phyloP scores from a whole-genome alignment of 2,797 vertebrate genomes.

The Botia kubotai region DNA sequence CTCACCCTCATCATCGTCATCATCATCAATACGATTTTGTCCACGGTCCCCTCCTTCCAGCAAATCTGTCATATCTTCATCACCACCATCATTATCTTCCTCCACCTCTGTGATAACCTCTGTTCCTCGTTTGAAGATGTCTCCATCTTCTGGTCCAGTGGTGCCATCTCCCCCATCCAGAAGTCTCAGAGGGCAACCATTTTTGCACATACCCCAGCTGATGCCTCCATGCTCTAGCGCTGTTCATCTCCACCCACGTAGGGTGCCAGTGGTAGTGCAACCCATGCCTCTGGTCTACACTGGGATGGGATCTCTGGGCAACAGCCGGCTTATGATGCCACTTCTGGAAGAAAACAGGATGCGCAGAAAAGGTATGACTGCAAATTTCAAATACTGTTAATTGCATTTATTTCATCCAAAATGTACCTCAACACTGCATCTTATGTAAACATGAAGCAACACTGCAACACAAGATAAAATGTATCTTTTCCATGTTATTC shows the following conservation, averaged over 20 bases:
- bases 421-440: no score
- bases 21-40: conserved; percentile 80
- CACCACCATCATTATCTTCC: conserved; percentile 65
- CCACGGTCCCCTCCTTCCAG: conserved; percentile 65
- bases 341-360: conserved; percentile 59
- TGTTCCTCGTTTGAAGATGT: conserved; percentile 54
- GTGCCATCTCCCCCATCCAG: conserved; percentile 80
- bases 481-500: no score
- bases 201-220: conserved; percentile 87
- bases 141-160: conserved; percentile 58
- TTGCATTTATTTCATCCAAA: no score
- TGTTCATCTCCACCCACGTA: conserved; percentile 74
- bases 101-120: conserved; percentile 60
- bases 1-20: conserved; percentile 50
- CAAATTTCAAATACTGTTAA: no score
- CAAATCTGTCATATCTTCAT: conserved; percentile 75
- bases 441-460: no score
- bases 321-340: conserved; percentile 56
- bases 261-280: conserved; percentile 86
- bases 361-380: conserved; percentile 51
- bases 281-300: conserved; percentile 85
- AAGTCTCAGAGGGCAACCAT: conserved; percentile 83
- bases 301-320: conserved; percentile 82
- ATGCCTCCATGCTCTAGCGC: conserved; percentile 80
- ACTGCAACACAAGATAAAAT: no score